Base-by-base conservation (phyloP, 2,888 invertebrate genomes). In the Furcula furcula region DNA sequence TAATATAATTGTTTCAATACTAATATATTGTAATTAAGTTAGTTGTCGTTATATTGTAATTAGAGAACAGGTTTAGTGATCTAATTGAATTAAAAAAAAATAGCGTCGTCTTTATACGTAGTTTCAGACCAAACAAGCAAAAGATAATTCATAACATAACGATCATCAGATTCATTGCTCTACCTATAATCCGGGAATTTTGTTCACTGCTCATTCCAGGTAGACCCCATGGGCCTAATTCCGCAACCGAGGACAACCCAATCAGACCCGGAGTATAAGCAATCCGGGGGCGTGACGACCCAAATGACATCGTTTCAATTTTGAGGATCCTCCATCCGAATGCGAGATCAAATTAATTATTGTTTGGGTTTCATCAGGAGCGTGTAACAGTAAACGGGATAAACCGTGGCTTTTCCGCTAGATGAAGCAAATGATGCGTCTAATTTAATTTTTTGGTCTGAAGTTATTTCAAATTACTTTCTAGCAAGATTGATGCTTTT, bases 291-390 rank as follows among this genome's bases (percentile, higher is more conserved):
- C 52, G 45, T 46, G 38, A 37, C 32, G 43, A 20, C 39, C 5
- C 40, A 33, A 55, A 55, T 50, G 47, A 58, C 44, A 32, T 43
- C 40, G 44, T 36, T 34, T 50, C 49, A 43, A n/a, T 46, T 54
- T 54, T 34, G 29, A 28, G 40, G 33, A 42, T 10, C 40, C 36
- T 14, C 34, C 38, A 23, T 39, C 47, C 44, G 45, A 50, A 52
- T 43, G 40, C 51, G 43, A 55, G 66, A 65, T 63, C 64, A 61
- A 65, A 74, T 72, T 71, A 72, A 73, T 75, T 73, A 73, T 73
- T 72, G 63, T 69, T 58, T 58, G 61, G 59, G 55, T 46, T 46
- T 33, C 46, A 43, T 42, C 44, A 44, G 48, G 38, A 43, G 42
- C 29, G 40, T 35, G 39, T 43, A 34, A 46, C 45, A 27, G 45